phyloP scores from a whole-genome alignment of 2,888 invertebrate species.

The Pinctada fucata region DNA sequence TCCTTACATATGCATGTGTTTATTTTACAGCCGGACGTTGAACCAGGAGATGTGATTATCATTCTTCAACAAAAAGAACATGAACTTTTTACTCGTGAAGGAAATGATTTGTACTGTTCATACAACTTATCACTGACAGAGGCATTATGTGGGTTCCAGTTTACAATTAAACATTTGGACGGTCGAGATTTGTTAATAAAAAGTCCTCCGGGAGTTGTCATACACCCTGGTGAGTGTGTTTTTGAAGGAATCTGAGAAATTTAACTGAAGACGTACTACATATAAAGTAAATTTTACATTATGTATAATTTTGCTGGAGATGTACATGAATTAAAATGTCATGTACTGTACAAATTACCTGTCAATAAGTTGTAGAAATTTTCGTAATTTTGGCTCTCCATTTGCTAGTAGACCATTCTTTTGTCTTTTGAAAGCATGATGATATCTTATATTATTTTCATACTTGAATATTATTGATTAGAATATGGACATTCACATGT shows the following conservation, averaged over 20 bases:
- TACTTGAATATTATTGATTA: no score
- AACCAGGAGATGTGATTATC: conserved; percentile 93
- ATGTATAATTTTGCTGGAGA: no score
- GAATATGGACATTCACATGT: no score
- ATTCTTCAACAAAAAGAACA: conserved; percentile 89
- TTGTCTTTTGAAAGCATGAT: no score
- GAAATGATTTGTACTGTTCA: conserved; percentile 83
- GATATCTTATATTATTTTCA: no score
- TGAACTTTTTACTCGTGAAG: conserved; percentile 86
- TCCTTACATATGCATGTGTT: background rate
- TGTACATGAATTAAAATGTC: no score
- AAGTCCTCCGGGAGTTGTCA: conserved; percentile 87
- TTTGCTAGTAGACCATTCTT: no score
- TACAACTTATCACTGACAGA: conserved; percentile 89
- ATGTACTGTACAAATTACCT: no score
- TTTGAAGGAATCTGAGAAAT: background rate
- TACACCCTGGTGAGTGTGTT: conserved; percentile 85
- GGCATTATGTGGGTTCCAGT: conserved; percentile 92
- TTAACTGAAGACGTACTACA: no score
- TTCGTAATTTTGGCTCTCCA: no score
- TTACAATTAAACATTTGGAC: conserved; percentile 92
- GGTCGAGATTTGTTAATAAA: conserved; percentile 88
- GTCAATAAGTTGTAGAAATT: no score
- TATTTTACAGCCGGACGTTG: conserved; percentile 84
- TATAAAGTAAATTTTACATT: no score